Percentiles rank a stretch among this genome's conserved stretches.
Evolutionary conservation across 1,140 invertebrate species (phyloP).

Genomic region (Bradynema listronoti): DNA sequence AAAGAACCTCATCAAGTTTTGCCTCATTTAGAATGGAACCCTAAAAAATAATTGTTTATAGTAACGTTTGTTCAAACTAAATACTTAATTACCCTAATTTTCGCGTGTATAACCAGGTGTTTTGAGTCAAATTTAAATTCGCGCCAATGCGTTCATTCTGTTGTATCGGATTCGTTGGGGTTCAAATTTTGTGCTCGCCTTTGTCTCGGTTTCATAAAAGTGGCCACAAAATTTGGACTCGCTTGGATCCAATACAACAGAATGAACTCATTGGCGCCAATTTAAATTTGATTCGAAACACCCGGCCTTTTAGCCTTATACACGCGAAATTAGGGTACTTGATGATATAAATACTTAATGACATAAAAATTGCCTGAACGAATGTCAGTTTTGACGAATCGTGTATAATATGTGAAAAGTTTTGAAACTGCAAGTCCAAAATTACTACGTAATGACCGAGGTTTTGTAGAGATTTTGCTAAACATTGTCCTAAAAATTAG

Average conservation of each 20-base stretch:
- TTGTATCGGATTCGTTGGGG: not conserved
- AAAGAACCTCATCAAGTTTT: conserved; percentile 23
- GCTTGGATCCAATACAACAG: not conserved
- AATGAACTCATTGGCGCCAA: not conserved
- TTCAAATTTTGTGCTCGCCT: not conserved
- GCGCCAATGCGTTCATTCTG: conserved; percentile 1
- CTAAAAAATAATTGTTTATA: conserved; percentile 18
- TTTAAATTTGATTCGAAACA: not conserved
- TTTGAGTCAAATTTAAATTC: not conserved
- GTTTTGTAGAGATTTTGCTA: conserved; percentile 32
- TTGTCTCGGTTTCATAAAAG: not conserved
- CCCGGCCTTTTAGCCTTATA: not conserved
- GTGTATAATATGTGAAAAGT: conserved; percentile 30
- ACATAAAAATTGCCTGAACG: conserved; percentile 17
- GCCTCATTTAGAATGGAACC: conserved; percentile 29
- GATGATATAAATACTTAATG: not conserved
- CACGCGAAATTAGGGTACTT: not conserved
- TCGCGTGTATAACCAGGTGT: no score
- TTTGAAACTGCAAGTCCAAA: conserved; percentile 30
- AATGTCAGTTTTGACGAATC: conserved; percentile 23
- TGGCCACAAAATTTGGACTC: not conserved
- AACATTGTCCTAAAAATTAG: conserved; percentile 26
- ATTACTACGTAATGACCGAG: conserved; percentile 41
- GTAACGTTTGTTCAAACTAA: not conserved
- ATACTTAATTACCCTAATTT: conserved; percentile 13